A percentile compares a stretch with the other conserved stretches of the same genome.
Conservation (phyloP, 2,888 invertebrate genomes). For the Andrena bucephala region DNA sequence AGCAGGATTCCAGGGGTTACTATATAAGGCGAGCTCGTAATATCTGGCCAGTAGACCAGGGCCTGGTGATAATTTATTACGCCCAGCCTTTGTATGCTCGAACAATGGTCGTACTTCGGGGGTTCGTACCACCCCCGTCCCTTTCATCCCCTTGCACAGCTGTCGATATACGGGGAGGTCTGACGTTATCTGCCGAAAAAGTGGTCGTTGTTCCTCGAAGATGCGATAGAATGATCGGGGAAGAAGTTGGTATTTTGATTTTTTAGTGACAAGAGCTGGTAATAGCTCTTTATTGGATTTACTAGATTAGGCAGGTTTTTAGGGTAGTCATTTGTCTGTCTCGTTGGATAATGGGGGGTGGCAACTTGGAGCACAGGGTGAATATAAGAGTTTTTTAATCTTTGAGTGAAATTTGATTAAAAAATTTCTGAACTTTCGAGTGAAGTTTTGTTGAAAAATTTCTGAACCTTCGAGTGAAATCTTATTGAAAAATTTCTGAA, state of each 20-base stretch:
- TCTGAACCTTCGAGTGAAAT: too few relatives aligned
- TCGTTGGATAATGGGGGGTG: too few relatives aligned
- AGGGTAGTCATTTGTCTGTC: too few relatives aligned
- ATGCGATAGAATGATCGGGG: neutral
- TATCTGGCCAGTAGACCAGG: slow-evolving; percentile 33
- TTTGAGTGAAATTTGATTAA: too few relatives aligned
- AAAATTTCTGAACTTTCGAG: too few relatives aligned
- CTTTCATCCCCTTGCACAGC: neutral
- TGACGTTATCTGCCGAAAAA: neutral
- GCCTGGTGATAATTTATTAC: slow-evolving; percentile 75
- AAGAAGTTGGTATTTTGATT: neutral
- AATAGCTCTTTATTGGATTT: too few relatives aligned
- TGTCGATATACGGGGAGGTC: slow-evolving; percentile 1
- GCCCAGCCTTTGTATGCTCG: slow-evolving; percentile 70
- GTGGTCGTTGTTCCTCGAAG: neutral
- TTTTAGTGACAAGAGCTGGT: too few relatives aligned
- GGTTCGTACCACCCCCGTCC: neutral
- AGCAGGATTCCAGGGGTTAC: slow-evolving; percentile 51
- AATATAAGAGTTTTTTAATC: too few relatives aligned
- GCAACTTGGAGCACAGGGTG: too few relatives aligned
- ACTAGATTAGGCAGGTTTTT: too few relatives aligned
- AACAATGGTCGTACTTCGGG: slow-evolving; percentile 70
- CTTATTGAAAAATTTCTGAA: too few relatives aligned
- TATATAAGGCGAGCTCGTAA: slow-evolving; percentile 27
- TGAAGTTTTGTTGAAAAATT: too few relatives aligned